Evolutionary conservation across 2,888 invertebrate species (phyloP), one percentile per base, ranked within the genome.

Genomic region (Eustalomyia histrio): DNA sequence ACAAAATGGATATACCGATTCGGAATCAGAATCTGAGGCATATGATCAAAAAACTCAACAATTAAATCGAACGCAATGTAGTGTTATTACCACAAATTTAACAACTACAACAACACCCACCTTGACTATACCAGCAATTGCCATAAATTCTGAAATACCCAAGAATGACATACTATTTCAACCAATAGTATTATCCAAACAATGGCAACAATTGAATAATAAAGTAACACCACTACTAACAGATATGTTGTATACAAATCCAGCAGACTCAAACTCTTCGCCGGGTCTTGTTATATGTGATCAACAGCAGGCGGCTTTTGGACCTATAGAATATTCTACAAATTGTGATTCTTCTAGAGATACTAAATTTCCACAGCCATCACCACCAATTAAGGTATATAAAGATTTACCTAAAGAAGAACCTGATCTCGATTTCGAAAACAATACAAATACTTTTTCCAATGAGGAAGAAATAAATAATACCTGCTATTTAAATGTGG

Each of bases 121-220:
- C 1, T 1, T 17, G n/a, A 47, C 29, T 29, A 6, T 29, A 29
- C 29, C 29, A 6, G 29, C 29, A 29, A 29, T 6, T 29, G 4
- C 29, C 5, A 29, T 29, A 3, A 17, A 47, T 16, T 18, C 21
- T 1, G 7, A 7, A 12, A 65, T 53, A 16, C 4, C 33, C 6
- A 7, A 24, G 2, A 33, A 29, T 21, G 24, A 1, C 8, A 35
- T 64, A n/a, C 33, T 29, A 2, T 79, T 79, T 58, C 68, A 79
- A 29, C 79, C 79, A 10, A 79, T 79, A 60, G 6, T 79, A n/a
- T 33, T 79, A 21, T 73, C 47, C 18, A 79, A 69, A 68, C 82
- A 79, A 43, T 79, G 79, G 82, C 79, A 76, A 47, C 17, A 24
- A 2, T 9, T n/a, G 1, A 61, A 43, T 8, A 47, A 47, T 2